Evolutionary conservation across 1,140 invertebrate species (phyloP).

Genomic region (Cardiocondyla obscurior): DNA sequence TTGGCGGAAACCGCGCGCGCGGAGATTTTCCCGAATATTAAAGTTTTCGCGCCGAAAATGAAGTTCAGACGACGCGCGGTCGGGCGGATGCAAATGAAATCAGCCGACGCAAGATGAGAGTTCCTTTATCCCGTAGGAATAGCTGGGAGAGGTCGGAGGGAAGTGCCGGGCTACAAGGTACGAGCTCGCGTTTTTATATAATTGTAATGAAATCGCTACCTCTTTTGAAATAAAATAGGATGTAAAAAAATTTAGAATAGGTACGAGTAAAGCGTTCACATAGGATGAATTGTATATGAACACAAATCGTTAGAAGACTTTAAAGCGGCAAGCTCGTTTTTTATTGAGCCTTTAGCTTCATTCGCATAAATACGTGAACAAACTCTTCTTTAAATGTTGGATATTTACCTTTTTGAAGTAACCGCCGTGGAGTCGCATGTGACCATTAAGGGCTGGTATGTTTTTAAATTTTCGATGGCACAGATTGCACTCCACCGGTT

Average conservation of each 20-base stretch:
- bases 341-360: not conserved
- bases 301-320: conserved; percentile 31
- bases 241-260: not conserved
- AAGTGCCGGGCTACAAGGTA: not conserved
- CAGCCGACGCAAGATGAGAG: conserved; percentile 48
- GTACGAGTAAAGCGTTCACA: too few species aligned
- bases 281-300: too few species aligned
- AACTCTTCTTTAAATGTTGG: conserved; percentile 4
- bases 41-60: conserved; percentile 56
- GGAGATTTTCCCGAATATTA: conserved; percentile 64
- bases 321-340: not conserved
- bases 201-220: not conserved
- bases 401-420: conserved; percentile 95
- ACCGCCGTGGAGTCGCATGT: conserved; percentile 98
- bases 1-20: conserved; percentile 48
- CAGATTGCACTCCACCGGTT: conserved; percentile 96
- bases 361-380: conserved; percentile 27
- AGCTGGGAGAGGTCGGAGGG: not conserved
- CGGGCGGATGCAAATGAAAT: conserved; percentile 39
- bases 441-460: conserved; percentile 97
- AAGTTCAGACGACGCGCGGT: conserved; percentile 59
- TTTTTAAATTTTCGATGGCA: conserved; percentile 98
- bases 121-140: conserved; percentile 35
- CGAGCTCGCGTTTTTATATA: not conserved
- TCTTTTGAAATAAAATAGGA: not conserved